A percentile compares a stretch with the other conserved stretches of the same genome.
Conservation (phyloP, 2,113 vertebrate genomes). For the Hippolais icterina region DNA sequence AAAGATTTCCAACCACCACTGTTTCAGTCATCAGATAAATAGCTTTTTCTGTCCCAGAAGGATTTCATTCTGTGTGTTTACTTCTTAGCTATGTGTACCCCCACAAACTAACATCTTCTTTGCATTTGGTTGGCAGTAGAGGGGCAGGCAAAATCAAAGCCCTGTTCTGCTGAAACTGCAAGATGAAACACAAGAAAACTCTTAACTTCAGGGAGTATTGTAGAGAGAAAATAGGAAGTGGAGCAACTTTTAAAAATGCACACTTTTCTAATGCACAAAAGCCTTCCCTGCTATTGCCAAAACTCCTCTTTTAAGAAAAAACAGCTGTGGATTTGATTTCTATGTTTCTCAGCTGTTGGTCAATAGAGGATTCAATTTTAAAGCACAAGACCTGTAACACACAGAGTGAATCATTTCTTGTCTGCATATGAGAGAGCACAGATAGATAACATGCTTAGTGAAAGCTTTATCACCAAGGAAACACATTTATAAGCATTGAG, state of each 20-base stretch:
- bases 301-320: constrained; percentile 48
- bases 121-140: background rate
- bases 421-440: constrained; percentile 44
- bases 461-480: constrained; percentile 78
- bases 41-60: background rate
- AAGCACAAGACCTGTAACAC: background rate
- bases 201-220: constrained; percentile 11
- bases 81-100: background rate
- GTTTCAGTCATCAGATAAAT: background rate
- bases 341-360: background rate
- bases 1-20: background rate
- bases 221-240: constrained; percentile 32
- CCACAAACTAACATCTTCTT: background rate
- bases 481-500: constrained; percentile 69
- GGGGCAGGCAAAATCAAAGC: background rate
- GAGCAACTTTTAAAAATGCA: constrained; percentile 45
- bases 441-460: constrained; percentile 70
- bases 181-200: background rate
- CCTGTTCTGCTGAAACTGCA: constrained; percentile 15
- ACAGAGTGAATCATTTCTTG: constrained; percentile 16
- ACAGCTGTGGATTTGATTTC: constrained; percentile 48
- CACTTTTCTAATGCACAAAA: constrained; percentile 11
- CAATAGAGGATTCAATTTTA: constrained; percentile 28
- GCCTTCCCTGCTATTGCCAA: constrained; percentile 12
- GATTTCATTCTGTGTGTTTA: background rate